These are phyloP conservation scores for Percopsis transmontana DNA, from an alignment of 2,113 vertebrate genomes.

Conservation along the genomic window DNA sequence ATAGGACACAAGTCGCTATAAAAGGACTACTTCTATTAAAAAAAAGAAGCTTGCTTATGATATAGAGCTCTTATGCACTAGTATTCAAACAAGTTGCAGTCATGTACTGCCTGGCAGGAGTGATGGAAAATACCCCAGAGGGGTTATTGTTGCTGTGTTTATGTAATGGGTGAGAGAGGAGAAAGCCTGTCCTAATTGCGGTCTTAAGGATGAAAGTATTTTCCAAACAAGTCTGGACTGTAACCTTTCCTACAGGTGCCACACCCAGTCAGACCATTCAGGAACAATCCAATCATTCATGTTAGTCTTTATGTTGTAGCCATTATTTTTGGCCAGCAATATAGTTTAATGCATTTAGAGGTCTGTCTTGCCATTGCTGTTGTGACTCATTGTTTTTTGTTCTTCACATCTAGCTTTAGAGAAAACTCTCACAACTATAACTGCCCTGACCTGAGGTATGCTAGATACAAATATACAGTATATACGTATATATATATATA, in stretches of 20 bases:
- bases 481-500: too few species aligned
- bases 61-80: slow-evolving; percentile 24
- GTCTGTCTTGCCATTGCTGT: background rate
- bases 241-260: slow-evolving; percentile 41
- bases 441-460: slow-evolving; percentile 30
- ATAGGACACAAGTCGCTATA: slow-evolving; percentile 47
- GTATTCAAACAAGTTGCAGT: slow-evolving; percentile 51
- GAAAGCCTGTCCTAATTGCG: slow-evolving; percentile 54
- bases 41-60: slow-evolving; percentile 20
- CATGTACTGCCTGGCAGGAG: slow-evolving; percentile 45
- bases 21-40: slow-evolving; percentile 14
- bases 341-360: background rate
- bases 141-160: slow-evolving; percentile 32
- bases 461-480: slow-evolving; percentile 22
- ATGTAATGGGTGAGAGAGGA: slow-evolving; percentile 30
- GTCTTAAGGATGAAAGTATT: slow-evolving; percentile 40
- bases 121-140: slow-evolving; percentile 42
- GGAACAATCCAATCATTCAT: slow-evolving; percentile 35
- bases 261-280: slow-evolving; percentile 32
- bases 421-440: slow-evolving; percentile 17
- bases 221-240: slow-evolving; percentile 52
- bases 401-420: slow-evolving; percentile 12
- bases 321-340: too few species aligned
- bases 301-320: slow-evolving; percentile 25
- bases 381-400: background rate